A percentile compares a stretch with the other conserved stretches of the same genome.
These are phyloP conservation scores for Axinella damicornis DNA, from an alignment of 37 sponge, comb jelly and placozoan species.

Conservation along the genomic window DNA sequence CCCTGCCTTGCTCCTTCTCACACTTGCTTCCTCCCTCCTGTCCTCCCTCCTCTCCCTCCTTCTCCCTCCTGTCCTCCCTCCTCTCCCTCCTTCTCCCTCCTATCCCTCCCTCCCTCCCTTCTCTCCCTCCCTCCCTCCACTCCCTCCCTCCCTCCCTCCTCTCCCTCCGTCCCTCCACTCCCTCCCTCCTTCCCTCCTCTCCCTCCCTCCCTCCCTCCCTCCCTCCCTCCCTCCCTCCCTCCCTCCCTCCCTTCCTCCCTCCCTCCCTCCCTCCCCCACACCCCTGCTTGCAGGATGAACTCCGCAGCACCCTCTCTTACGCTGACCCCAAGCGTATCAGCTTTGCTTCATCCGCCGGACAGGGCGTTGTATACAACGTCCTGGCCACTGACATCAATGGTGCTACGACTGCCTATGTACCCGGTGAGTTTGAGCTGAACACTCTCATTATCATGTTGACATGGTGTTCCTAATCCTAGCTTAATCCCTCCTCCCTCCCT, in stretches of 20 bases:
- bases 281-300: not conserved
- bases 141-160: too few species aligned
- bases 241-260: not conserved
- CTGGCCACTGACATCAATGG: constrained; percentile 4
- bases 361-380: constrained; percentile 65
- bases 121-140: too few species aligned
- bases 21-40: constrained; percentile 4
- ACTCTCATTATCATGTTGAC: too few species aligned
- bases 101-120: not conserved
- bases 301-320: not conserved
- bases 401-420: constrained; percentile 16
- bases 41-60: not conserved
- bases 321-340: constrained; percentile 26
- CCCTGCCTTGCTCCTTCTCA: too few species aligned
- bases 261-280: not conserved
- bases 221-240: not conserved
- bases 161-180: too few species aligned
- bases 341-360: constrained; percentile 31
- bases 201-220: not conserved
- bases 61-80: not conserved
- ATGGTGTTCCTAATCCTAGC: too few species aligned
- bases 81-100: not conserved
- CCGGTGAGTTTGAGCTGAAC: not conserved
- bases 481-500: too few species aligned
- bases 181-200: too few species aligned